Percentiles rank a stretch among this genome's conserved stretches.
Evolutionary conservation across 2,113 vertebrate species (phyloP).

Genomic region (Nerophis ophidion): DNA sequence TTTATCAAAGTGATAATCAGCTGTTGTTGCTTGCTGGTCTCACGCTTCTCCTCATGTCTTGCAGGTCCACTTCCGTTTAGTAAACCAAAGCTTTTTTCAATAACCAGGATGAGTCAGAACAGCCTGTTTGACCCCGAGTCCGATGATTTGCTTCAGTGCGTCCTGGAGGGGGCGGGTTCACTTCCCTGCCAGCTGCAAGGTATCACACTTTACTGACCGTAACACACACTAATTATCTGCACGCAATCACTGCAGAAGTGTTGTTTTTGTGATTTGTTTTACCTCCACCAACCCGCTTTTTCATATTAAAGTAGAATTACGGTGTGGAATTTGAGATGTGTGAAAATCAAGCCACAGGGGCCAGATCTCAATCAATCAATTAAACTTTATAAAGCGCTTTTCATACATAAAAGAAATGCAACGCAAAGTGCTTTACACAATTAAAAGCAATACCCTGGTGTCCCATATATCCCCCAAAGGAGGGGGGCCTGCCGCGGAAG

Average conservation of each 20-base stretch:
- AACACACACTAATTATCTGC: not conserved
- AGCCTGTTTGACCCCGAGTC: constrained; percentile 68
- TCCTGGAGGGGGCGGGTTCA: constrained; percentile 50
- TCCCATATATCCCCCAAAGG: no score
- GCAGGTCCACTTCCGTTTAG: constrained; percentile 1
- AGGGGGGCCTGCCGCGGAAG: no score
- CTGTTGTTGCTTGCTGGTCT: constrained; percentile 1
- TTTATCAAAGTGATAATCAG: constrained; percentile 3
- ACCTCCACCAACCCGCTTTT: not conserved
- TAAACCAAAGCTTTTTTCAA: constrained; percentile 8
- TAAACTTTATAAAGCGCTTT: no score
- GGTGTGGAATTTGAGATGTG: not conserved
- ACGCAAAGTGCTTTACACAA: no score
- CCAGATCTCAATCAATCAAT: no score
- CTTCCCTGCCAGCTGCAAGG: constrained; percentile 20
- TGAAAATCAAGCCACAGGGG: no score
- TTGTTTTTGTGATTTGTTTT: no score
- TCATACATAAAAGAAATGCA: no score
- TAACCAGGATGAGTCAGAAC: constrained; percentile 57
- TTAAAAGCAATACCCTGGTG: no score
- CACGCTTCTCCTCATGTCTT: not conserved
- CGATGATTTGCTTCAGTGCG: constrained; percentile 78
- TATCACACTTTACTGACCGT: not conserved
- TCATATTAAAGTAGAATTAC: not conserved
- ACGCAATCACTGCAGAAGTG: no score